Conservation (phyloP, 1,140 invertebrate species). For the Prorops nasuta region DNA sequence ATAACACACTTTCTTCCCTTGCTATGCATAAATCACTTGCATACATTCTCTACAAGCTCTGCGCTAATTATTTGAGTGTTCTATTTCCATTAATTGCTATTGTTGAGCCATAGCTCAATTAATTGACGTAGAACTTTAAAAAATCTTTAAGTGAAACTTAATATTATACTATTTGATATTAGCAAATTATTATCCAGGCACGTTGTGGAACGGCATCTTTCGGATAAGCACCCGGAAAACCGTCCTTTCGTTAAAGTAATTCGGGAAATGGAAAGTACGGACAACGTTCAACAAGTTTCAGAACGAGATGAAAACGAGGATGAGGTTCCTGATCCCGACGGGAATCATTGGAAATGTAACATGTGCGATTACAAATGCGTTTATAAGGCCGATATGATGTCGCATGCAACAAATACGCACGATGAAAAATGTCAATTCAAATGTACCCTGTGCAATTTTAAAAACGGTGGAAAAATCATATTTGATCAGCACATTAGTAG, state of each 20-base stretch:
- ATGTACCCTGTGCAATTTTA: constrained; percentile 64
- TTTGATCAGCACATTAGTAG: constrained; percentile 61
- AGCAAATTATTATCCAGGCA: constrained; percentile 40
- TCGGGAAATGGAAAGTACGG: constrained; percentile 57
- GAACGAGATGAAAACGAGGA: constrained; percentile 24
- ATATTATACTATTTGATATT: constrained; percentile 31
- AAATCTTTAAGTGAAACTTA: too few relatives aligned
- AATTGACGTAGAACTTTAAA: too few relatives aligned
- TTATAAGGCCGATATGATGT: constrained; percentile 61
- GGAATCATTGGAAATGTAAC: constrained; percentile 69
- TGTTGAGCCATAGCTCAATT: too few relatives aligned
- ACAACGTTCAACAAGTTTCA: constrained; percentile 24
- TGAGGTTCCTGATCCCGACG: constrained; percentile 37
- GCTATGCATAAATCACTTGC: too few relatives aligned
- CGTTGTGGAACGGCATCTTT: constrained; percentile 66
- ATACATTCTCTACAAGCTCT: too few relatives aligned
- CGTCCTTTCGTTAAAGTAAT: constrained; percentile 59
- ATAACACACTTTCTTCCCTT: neutral
- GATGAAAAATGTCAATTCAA: constrained; percentile 67
- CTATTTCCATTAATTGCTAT: too few relatives aligned
- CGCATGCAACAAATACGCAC: constrained; percentile 61
- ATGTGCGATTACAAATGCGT: constrained; percentile 64
- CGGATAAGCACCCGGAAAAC: constrained; percentile 62
- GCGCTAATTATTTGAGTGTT: too few relatives aligned
- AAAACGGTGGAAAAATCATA: constrained; percentile 57